Evolutionary conservation across 2,113 vertebrate genomes (phyloP).

Genomic region (Ptilonorhynchus violaceus): DNA sequence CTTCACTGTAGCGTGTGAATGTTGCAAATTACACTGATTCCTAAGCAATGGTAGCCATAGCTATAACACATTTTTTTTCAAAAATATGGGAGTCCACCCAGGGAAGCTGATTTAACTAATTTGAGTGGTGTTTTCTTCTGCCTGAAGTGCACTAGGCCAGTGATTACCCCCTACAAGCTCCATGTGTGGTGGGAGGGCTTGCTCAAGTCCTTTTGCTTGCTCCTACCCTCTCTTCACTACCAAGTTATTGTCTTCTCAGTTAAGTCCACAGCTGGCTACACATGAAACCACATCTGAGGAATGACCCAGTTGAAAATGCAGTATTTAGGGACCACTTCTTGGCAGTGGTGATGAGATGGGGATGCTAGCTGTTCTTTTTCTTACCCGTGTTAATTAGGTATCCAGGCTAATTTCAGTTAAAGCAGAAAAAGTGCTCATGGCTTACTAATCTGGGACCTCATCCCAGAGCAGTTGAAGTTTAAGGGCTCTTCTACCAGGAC

Average conservation of each 20-base stretch:
- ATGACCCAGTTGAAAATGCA: background rate
- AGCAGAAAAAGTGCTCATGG: background rate
- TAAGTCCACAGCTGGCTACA: background rate
- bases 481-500: background rate
- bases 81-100: background rate
- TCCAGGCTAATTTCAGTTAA: background rate
- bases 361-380: background rate
- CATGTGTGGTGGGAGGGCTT: background rate
- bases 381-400: background rate
- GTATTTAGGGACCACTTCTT: background rate
- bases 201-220: accelerated
- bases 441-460: background rate
- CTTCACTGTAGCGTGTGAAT: background rate
- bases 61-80: background rate
- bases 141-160: background rate
- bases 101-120: background rate
- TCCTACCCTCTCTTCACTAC: background rate
- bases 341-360: background rate
- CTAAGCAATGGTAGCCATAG: background rate
- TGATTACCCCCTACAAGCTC: background rate
- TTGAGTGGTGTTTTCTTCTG: background rate
- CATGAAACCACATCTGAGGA: background rate
- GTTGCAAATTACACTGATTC: background rate
- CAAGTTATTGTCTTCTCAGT: background rate
- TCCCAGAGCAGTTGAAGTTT: background rate